Evolutionary conservation across 2,797 vertebrate genomes (phyloP).

Genomic region (Pseudopleuronectes americanus): DNA sequence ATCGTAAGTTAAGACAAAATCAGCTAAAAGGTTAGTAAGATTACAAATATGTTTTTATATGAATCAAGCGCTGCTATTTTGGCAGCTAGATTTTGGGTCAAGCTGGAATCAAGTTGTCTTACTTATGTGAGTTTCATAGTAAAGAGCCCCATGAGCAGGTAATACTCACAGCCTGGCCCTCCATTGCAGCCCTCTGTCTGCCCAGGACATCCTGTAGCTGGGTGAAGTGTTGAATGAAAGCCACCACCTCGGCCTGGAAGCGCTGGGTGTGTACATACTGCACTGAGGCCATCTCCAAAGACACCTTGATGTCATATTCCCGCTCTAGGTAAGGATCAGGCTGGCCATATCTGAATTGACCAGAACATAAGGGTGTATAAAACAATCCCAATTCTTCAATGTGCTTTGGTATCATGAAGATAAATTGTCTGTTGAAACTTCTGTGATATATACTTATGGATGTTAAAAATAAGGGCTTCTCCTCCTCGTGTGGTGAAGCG

Average conservation of each 20-base stretch:
- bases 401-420: background rate
- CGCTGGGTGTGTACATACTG: conserved; percentile 98
- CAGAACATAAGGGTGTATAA: conserved; percentile 4
- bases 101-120: too few relatives aligned
- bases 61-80: too few relatives aligned
- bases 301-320: conserved; percentile 90
- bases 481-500: conserved; percentile 96
- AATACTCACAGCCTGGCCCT: conserved; percentile 92
- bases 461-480: conserved; percentile 94
- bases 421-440: background rate
- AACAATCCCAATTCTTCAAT: background rate
- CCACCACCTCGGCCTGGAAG: conserved; percentile 95
- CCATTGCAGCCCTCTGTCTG: conserved; percentile 93
- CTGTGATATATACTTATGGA: conserved; percentile 85
- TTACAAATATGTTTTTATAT: background rate
- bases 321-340: conserved; percentile 86
- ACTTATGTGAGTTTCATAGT: background rate
- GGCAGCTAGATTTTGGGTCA: too few relatives aligned
- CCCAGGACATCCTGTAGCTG: conserved; percentile 97
- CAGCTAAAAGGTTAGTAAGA: background rate
- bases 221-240: conserved; percentile 97
- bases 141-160: background rate
- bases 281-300: conserved; percentile 94
- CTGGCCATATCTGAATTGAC: conserved; percentile 83
- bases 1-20: background rate